Base-by-base conservation (phyloP, 1,140 invertebrate species). In the Thaumetopoea pityocampa region DNA sequence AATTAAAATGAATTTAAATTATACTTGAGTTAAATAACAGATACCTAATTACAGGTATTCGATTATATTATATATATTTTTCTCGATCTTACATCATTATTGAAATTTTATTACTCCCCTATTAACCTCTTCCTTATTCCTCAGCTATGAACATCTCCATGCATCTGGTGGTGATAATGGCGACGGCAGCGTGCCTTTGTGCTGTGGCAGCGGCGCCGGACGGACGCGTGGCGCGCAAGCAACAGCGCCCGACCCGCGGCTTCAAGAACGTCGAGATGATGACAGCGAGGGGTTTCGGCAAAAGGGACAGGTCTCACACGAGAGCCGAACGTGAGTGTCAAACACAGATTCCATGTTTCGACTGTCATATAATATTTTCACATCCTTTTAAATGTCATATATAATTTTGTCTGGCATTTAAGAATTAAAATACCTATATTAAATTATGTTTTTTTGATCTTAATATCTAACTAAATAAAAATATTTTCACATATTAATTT, bases 261-360 rank as follows among this genome's bases (percentile, higher is more conserved):
- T 89, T 89, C 72, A 88, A 87, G 63, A 88, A 87, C 65, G 76
- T 85, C 17, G 85, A 86, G 43, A 87, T 88, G 74, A 86, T 88
- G 71, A 88, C 87, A 1, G 88, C 87, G 2, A 67, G 87, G 29
- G 87, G 87, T 4, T 89, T 89, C 51, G 88, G 88, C 1, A 89
- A 89, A 56, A 67, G 79, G 1, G 60, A 67, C 46, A 34, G 52
- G 17, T 54, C 63, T 3, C 42, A 59, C 28, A 64, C 71, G 3
- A 59, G 77, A 24, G 53, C 72, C 43, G 69, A 80, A 62, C 71
- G 79, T 83, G 36, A 70, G 76, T 68, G n/a, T 28, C 18, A 42
- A 3, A 12, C 4, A 27, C 3, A 2, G 12, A 3, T 11, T 11
- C 4, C 5, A 11, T 11, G 3, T 27, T 23, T n/a, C 5, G 8